These are phyloP conservation scores for Ypsolopha sequella DNA, from an alignment of 2,888 invertebrate species.

Conservation along the genomic window DNA sequence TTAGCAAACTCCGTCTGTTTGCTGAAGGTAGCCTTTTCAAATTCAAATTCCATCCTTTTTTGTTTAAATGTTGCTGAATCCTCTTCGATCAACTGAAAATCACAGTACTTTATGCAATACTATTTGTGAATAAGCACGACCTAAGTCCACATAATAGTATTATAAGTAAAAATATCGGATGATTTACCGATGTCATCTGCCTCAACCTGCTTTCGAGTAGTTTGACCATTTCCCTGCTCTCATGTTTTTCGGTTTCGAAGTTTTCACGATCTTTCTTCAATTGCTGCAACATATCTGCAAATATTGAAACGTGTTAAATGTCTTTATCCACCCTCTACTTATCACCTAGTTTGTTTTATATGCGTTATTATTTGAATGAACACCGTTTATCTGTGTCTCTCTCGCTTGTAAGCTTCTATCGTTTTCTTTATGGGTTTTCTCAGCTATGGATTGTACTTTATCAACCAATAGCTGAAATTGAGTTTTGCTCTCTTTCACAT, in stretches of 20 bases:
- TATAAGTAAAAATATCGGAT: neutral
- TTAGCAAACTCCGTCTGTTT: conserved; percentile 72
- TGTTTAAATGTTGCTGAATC: conserved; percentile 62
- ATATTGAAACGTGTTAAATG: neutral
- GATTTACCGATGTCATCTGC: conserved; percentile 66
- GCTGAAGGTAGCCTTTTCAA: conserved; percentile 72
- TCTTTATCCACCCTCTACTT: neutral
- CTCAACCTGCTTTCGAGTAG: conserved; percentile 69
- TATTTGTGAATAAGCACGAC: no score
- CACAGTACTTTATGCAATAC: neutral
- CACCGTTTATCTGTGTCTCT: conserved; percentile 69
- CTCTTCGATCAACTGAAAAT: conserved; percentile 51
- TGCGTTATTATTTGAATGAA: neutral
- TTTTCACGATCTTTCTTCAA: conserved; percentile 67
- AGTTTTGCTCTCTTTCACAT: conserved; percentile 57
- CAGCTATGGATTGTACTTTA: conserved; percentile 52
- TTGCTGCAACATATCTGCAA: conserved; percentile 66
- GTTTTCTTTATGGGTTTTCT: conserved; percentile 47
- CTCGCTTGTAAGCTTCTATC: conserved; percentile 62
- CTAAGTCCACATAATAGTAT: no score
- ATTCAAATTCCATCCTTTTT: conserved; percentile 71
- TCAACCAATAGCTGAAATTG: conserved; percentile 55
- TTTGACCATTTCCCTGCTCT: conserved; percentile 63
- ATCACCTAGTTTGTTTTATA: no score
- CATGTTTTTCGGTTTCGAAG: conserved; percentile 67